These are phyloP conservation scores for Nephrocerus scutellatus DNA, from an alignment of 2,888 invertebrate species.

Conservation along the genomic window DNA sequence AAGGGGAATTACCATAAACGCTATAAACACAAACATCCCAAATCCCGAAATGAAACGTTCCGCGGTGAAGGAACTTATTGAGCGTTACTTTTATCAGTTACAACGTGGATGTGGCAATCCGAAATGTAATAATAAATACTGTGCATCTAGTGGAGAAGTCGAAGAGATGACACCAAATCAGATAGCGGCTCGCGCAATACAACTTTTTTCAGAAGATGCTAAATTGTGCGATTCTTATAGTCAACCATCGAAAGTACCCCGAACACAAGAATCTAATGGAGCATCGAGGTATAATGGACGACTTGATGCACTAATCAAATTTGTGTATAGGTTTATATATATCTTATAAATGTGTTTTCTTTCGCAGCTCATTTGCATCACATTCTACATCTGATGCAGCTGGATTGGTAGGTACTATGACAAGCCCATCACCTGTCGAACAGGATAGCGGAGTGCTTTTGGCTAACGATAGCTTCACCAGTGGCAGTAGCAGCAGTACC, in stretches of 20 bases:
- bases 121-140: conserved; percentile 77
- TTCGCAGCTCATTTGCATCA: background rate
- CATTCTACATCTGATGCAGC: conserved; percentile 16
- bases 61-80: conserved; percentile 78
- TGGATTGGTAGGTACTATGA: conserved; percentile 18
- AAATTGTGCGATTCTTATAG: conserved; percentile 61
- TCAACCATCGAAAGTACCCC: conserved; percentile 45
- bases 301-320: background rate
- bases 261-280: conserved; percentile 17
- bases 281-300: conserved; percentile 26
- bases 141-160: conserved; percentile 86
- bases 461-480: conserved; percentile 33
- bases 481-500: conserved; percentile 32
- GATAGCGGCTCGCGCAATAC: conserved; percentile 83
- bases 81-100: conserved; percentile 87
- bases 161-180: conserved; percentile 72
- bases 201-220: conserved; percentile 78
- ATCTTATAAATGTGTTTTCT: background rate
- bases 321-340: conserved; percentile 1
- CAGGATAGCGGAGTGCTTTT: conserved; percentile 34
- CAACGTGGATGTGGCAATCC: conserved; percentile 87
- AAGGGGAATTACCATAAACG: conserved; percentile 49
- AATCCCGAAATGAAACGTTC: conserved; percentile 61
- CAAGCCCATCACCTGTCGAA: conserved; percentile 15
- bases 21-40: conserved; percentile 20